phyloP scores from a whole-genome alignment of 2,797 vertebrate genomes.

The Malurus splendens region DNA sequence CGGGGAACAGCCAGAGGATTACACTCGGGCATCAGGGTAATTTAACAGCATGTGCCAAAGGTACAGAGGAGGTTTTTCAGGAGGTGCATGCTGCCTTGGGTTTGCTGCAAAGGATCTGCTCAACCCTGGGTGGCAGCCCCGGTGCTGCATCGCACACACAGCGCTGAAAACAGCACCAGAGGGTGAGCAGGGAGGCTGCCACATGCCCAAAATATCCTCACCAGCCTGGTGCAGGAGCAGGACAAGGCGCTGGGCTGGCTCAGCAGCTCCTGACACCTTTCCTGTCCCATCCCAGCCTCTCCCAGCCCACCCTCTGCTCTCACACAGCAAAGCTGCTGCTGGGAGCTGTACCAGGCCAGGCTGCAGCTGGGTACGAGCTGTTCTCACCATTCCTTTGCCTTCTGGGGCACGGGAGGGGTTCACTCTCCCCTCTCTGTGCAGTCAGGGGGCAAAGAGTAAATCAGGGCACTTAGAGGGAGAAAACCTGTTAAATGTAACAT shows the following conservation, averaged over 20 bases:
- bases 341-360: neutral
- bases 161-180: accelerated
- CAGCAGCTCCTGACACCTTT: neutral
- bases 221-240: neutral
- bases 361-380: neutral
- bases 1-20: neutral
- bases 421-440: neutral
- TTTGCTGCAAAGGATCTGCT: neutral
- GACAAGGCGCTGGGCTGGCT: neutral
- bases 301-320: neutral
- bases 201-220: neutral
- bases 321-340: neutral
- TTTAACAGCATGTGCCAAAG: neutral
- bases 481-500: neutral
- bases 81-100: neutral
- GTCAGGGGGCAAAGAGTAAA: neutral
- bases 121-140: neutral
- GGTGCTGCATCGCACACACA: accelerated
- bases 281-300: neutral
- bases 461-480: neutral
- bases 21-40: neutral
- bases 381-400: neutral
- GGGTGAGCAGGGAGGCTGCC: neutral
- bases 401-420: neutral
- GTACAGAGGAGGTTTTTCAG: neutral